These are phyloP conservation scores for Gorsachius magnificus DNA, from an alignment of 2,797 vertebrate genomes.

Conservation along the genomic window DNA sequence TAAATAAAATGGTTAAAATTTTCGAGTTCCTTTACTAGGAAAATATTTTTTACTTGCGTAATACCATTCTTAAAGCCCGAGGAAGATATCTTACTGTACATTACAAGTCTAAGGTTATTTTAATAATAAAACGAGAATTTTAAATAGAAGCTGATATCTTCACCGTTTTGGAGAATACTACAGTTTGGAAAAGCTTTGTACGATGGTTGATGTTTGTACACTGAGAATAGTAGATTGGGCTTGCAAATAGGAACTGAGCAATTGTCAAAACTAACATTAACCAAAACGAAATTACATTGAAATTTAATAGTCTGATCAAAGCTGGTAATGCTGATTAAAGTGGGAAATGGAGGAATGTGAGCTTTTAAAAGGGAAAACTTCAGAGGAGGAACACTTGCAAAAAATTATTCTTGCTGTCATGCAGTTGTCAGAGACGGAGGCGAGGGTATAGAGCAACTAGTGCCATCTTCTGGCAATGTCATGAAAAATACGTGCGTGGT, in stretches of 20 bases:
- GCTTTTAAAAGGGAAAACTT: background rate
- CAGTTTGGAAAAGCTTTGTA: background rate
- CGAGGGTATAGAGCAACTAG: background rate
- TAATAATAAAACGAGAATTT: background rate
- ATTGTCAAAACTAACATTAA: background rate
- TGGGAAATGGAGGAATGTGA: background rate
- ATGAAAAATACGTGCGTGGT: fast-evolving
- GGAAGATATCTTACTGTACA: background rate
- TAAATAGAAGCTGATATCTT: background rate
- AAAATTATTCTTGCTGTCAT: background rate
- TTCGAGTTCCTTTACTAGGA: background rate
- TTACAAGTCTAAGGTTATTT: background rate
- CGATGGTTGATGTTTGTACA: background rate
- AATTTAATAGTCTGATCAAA: background rate
- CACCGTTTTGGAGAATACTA: background rate
- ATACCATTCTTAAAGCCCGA: background rate
- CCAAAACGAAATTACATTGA: background rate
- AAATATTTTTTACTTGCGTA: background rate
- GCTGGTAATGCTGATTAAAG: background rate
- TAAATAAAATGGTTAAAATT: background rate
- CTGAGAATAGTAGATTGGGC: background rate
- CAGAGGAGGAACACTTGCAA: background rate
- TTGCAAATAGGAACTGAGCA: background rate
- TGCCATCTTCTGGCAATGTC: background rate
- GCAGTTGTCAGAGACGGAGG: background rate